Evolutionary conservation across 2,113 vertebrate genomes (phyloP), one percentile per base, ranked within the genome.

Genomic region (Eonycteris spelaea): DNA sequence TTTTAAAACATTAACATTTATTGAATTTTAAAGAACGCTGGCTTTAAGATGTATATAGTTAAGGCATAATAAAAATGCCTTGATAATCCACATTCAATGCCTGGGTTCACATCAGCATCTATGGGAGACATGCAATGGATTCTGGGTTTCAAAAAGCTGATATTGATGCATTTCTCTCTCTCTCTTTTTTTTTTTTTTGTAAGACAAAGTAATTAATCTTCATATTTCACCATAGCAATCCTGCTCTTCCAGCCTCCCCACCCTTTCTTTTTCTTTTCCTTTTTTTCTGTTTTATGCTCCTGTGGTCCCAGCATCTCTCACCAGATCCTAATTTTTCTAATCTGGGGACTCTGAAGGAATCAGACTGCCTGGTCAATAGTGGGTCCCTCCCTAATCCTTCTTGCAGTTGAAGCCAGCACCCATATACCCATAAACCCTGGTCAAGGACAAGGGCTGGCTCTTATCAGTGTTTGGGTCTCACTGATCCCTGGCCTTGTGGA

Each of bases 1-100:
- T 95, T 98, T 95, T 95, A 92, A 90, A 97, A 86, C 59, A 79
- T 94, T 95, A 94, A 94, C n/a, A 86, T 91, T 95, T 95, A 98
- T 87, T 97, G 95, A 86, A 97, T 95, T 96, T 93, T 97, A 93
- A 95, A 94, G 96, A 95, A 95, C 61, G 63, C 86, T 84, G 84
- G 11, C 33, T 38, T 96, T 93, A 93, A 93, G 95, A 73, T 87
- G 35, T 95, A 92, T 96, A 95, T 65, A 92, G 86, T 92, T 73
- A 96, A 95, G 75, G 53, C 38, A 65, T 91, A 96, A 91, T 94
- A 84, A 96, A 94, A 95, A 90, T 85, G 43, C 82, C 77, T 67
- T 55, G 79, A 53, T 85, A 78, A 75, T 90, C 35, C 53, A 33
- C 7, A 71, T 57, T 87, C 33, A 82, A 12, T 86, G 26, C 65